Conservation (phyloP, 2,797 vertebrate species). For the Muraenolepis orangiensis region DNA sequence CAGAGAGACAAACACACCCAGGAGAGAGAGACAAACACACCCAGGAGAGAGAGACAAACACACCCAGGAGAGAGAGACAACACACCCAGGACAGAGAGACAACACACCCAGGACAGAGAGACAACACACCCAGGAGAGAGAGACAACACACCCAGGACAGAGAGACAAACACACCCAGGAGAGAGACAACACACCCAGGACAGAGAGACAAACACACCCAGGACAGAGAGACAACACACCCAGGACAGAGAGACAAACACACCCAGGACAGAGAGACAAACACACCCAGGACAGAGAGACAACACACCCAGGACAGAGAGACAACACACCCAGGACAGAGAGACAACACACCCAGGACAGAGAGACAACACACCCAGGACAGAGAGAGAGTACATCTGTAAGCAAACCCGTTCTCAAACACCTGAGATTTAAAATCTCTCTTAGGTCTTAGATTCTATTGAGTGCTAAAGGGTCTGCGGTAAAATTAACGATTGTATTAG, state of each 20-base stretch:
- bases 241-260: neutral
- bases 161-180: no score
- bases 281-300: no score
- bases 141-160: neutral
- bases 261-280: neutral
- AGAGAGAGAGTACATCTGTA: constrained; percentile 7
- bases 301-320: neutral
- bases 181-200: no score
- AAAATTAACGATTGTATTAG: no score
- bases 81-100: neutral
- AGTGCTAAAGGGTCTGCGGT: neutral
- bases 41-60: no score
- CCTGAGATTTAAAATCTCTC: neutral
- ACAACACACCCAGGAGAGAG: neutral
- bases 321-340: no score
- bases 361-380: no score
- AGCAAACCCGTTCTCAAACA: neutral
- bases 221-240: no score
- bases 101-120: no score
- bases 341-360: neutral
- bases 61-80: no score
- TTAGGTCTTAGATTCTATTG: neutral
- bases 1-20: no score
- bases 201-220: neutral
- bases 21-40: neutral